Conservation (phyloP, 2,888 invertebrate species). For the Torymus aiolomorphi region DNA sequence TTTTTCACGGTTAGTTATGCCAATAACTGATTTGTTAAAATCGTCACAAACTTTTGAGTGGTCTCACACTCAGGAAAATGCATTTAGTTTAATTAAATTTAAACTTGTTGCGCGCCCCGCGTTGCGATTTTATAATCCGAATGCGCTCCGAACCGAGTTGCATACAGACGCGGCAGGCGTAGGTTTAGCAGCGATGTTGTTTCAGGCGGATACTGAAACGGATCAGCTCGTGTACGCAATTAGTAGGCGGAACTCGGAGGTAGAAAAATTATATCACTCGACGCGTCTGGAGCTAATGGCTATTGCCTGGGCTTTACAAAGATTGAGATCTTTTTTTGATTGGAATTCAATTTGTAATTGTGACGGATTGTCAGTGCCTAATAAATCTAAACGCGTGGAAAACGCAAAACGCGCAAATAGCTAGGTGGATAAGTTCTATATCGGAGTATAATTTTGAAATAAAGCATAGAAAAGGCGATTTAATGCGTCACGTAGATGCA, state of each 20-base stretch:
- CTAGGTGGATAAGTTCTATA: slow-evolving; percentile 21
- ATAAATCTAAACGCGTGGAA: slow-evolving; percentile 57
- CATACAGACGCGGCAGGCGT: slow-evolving; percentile 56
- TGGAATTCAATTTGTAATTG: slow-evolving; percentile 57
- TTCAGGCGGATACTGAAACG: slow-evolving; percentile 44
- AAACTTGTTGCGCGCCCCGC: not conserved
- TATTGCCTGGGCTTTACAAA: slow-evolving; percentile 30
- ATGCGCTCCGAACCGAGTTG: slow-evolving; percentile 43
- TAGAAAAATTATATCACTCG: slow-evolving; percentile 58
- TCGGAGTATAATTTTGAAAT: slow-evolving; percentile 42
- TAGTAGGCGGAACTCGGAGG: slow-evolving; percentile 44
- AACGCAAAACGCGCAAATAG: slow-evolving; percentile 55
- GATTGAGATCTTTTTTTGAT: slow-evolving; percentile 57
- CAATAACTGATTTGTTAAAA: no score
- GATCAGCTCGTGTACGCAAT: slow-evolving; percentile 44
- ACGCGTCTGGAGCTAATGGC: slow-evolving; percentile 62
- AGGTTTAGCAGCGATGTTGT: slow-evolving; percentile 56
- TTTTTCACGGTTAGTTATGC: no score
- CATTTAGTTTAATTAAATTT: no score
- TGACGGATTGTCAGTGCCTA: slow-evolving; percentile 61
- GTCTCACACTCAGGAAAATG: no score
- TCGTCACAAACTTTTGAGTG: no score
- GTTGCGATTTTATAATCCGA: slow-evolving; percentile 23
- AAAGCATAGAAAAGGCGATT: slow-evolving; percentile 25
- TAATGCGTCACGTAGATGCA: no score